phyloP scores from a whole-genome alignment of 2,888 invertebrate species.

The Habroteleia sp. region DNA sequence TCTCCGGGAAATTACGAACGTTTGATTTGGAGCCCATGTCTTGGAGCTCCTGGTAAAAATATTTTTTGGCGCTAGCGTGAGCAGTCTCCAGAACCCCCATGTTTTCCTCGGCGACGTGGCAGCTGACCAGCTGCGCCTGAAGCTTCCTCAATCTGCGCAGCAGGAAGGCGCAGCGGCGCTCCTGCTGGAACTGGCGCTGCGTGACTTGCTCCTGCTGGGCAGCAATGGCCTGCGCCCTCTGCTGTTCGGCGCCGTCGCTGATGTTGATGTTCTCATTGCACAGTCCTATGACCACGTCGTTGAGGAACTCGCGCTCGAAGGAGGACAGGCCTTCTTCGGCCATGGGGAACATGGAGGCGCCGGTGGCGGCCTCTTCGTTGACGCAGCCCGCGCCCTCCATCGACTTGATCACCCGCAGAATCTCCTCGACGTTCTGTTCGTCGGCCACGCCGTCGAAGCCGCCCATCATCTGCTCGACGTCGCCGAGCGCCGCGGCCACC shows the following conservation, averaged over 20 bases:
- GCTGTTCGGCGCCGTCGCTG: slow-evolving; percentile 61
- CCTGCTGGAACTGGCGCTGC: slow-evolving; percentile 84
- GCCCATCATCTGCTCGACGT: slow-evolving; percentile 75
- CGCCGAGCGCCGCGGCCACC: slow-evolving; percentile 49
- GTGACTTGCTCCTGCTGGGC: slow-evolving; percentile 72
- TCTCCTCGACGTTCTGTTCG: slow-evolving; percentile 84
- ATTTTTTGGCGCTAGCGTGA: slow-evolving; percentile 83
- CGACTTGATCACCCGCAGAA: slow-evolving; percentile 89
- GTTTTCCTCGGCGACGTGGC: slow-evolving; percentile 90
- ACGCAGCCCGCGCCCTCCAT: slow-evolving; percentile 82
- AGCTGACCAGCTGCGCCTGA: slow-evolving; percentile 88
- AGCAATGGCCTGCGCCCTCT: slow-evolving; percentile 44
- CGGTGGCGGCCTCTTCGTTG: slow-evolving; percentile 65
- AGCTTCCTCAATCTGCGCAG: slow-evolving; percentile 88
- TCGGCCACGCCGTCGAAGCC: slow-evolving; percentile 80
- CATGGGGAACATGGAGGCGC: slow-evolving; percentile 73
- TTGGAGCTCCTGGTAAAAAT: slow-evolving; percentile 76
- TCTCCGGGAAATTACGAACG: slow-evolving; percentile 75
- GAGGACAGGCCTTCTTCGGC: slow-evolving; percentile 76
- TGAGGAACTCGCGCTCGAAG: slow-evolving; percentile 76
- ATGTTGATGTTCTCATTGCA: slow-evolving; percentile 75
- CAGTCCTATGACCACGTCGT: slow-evolving; percentile 76
- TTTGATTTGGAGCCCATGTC: slow-evolving; percentile 72
- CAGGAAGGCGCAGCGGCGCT: slow-evolving; percentile 87
- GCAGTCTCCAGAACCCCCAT: slow-evolving; percentile 89